phyloP scores from a whole-genome alignment of 2,888 invertebrate genomes.

The Acrobasis consociella region DNA sequence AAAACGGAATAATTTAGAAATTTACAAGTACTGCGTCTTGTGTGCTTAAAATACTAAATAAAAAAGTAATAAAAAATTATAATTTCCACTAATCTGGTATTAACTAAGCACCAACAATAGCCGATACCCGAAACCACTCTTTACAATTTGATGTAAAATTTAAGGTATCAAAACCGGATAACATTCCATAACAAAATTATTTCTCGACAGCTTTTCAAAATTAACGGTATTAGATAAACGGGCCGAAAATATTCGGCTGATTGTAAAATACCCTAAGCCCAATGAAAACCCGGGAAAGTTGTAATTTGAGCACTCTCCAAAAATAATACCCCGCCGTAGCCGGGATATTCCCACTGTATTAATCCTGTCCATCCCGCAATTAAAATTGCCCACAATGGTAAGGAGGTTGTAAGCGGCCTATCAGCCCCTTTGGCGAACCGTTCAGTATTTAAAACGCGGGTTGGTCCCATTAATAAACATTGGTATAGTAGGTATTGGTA shows the following conservation, averaged over 20 bases:
- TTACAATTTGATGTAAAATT: too few species aligned
- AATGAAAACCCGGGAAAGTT: background rate
- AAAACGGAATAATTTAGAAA: too few species aligned
- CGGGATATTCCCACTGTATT: background rate
- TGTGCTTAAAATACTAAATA: too few species aligned
- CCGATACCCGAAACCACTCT: too few species aligned
- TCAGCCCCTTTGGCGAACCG: background rate
- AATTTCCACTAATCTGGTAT: background rate
- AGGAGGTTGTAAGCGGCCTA: background rate
- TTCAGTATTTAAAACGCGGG: background rate
- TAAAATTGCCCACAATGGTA: background rate
- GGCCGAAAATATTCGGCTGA: background rate
- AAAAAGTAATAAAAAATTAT: background rate
- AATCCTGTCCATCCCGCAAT: slow-evolving; percentile 3
- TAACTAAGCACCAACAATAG: too few species aligned
- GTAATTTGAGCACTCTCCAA: slow-evolving; percentile 2
- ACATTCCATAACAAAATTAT: too few species aligned
- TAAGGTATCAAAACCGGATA: too few species aligned
- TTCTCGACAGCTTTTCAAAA: too few species aligned
- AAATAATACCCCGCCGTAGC: background rate
- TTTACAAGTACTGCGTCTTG: too few species aligned
- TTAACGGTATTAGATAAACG: too few species aligned
- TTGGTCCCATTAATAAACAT: background rate
- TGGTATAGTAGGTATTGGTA: background rate
- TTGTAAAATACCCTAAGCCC: background rate